Percentiles rank a stretch among this genome's conserved stretches.
phyloP scores from a whole-genome alignment of 2,113 vertebrate species.

The Ophiodon elongatus region DNA sequence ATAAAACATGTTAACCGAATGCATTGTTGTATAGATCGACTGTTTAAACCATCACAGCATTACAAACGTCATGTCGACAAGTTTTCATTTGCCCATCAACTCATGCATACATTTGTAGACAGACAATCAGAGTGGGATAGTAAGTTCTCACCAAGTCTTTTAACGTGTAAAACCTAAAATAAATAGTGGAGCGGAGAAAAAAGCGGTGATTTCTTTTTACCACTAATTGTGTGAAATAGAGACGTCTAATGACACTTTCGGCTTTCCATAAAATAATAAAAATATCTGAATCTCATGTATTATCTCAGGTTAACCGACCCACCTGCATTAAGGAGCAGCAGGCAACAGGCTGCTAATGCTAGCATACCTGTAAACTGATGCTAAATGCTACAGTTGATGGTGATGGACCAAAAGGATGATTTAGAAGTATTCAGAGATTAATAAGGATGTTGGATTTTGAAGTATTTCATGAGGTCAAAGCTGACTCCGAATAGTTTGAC shows the following conservation, averaged over 20 bases:
- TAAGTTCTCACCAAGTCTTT: too few relatives aligned
- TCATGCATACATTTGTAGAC: too few relatives aligned
- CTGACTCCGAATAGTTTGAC: background rate
- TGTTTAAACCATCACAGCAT: background rate
- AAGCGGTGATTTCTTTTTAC: too few relatives aligned
- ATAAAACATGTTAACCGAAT: background rate
- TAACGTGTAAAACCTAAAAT: too few relatives aligned
- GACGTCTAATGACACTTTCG: too few relatives aligned
- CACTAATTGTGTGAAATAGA: too few relatives aligned
- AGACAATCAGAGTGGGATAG: too few relatives aligned
- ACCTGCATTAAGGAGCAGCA: background rate
- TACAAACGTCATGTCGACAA: background rate
- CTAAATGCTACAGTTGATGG: background rate
- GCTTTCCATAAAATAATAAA: too few relatives aligned
- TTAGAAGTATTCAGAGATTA: background rate
- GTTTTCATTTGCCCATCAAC: too few relatives aligned
- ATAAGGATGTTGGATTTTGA: background rate
- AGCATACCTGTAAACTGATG: background rate
- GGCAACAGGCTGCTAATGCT: slow-evolving; percentile 7
- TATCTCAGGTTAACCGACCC: background rate
- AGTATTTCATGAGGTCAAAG: background rate
- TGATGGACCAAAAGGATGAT: background rate
- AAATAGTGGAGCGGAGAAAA: too few relatives aligned
- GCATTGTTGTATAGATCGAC: background rate
- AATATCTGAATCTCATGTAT: too few relatives aligned